Evolutionary conservation across 37 sponge, comb jelly and placozoan genomes (phyloP), one percentile per base, ranked within the genome.

Genomic region (Halichondria panicea): DNA sequence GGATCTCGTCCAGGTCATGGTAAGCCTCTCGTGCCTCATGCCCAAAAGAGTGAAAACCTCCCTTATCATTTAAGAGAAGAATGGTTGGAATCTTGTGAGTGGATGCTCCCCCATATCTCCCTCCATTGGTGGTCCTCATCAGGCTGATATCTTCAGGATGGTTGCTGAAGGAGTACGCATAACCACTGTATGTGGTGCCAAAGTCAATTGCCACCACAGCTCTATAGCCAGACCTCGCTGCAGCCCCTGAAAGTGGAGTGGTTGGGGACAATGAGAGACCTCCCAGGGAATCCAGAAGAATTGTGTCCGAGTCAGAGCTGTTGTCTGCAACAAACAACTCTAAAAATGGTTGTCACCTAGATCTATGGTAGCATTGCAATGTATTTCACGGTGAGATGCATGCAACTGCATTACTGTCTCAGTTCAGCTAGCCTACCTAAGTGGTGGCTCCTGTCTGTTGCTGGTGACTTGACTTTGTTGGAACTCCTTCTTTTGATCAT

Each of bases 161-260:
- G 32, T 6, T 45, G 21, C 43, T 45, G 41, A 80, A 83, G 0
- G 90, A 79, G 54, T 89, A 89, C 0, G 90, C 90, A 63, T 89
- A 89, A 22, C 91, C 91, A 39, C 83, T 85, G 75, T 74, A 85
- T 19, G 91, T 82, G 4, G 91, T 91, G 2, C 83, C 86, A 55
- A 91, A 86, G 52, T 82, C 87, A 18, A 91, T 82, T 3, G 87
- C 87, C 2, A 78, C 82, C 3, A 91, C 83, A 4, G 78, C 79
- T 37, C 43, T 24, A n/a, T n/a, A n/a, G 38, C 21, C 30, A 19
- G 55, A 30, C n/a, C 34, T 18, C 27, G 30, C 18, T 44, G 32
- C 78, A 2, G 24, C 4, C 65, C n/a, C 35, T 6, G 22, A 25
- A 24, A 21, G 21, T 7, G 70, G 46, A 38, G 70, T n/a, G n/a